Evolutionary conservation across 2,113 vertebrate species (phyloP).

Genomic region (Amia ocellicauda): DNA sequence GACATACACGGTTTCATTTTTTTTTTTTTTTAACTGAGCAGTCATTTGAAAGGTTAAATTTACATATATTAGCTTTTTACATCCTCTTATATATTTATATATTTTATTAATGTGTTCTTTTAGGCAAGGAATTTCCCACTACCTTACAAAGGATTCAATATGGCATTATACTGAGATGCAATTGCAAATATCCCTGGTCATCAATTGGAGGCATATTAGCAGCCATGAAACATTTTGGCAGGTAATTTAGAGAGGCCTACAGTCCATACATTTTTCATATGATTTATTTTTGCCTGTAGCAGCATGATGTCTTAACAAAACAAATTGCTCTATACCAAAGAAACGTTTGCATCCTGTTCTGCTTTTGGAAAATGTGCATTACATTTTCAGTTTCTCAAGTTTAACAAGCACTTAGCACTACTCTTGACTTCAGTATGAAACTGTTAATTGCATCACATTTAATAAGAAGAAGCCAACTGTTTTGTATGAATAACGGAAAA

Average conservation of each 20-base stretch:
- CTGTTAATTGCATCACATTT: too few relatives aligned
- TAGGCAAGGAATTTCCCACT: conserved; percentile 36
- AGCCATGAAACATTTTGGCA: conserved; percentile 64
- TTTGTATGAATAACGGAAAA: too few relatives aligned
- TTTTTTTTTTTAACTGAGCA: too few relatives aligned
- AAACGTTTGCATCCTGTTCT: conserved; percentile 22
- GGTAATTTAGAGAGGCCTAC: conserved; percentile 60
- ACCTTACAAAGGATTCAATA: not conserved
- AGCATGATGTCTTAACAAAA: conserved; percentile 50
- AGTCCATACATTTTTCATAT: conserved; percentile 60
- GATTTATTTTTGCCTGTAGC: conserved; percentile 53
- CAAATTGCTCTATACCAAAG: conserved; percentile 46
- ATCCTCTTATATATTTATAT: conserved; percentile 14
- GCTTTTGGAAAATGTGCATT: conserved; percentile 17
- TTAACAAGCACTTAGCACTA: too few relatives aligned
- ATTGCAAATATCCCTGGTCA: conserved; percentile 34
- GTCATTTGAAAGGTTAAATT: too few relatives aligned
- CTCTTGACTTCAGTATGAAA: too few relatives aligned
- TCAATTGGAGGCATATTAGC: conserved; percentile 57
- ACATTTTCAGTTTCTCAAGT: too few relatives aligned
- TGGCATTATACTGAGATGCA: conserved; percentile 6
- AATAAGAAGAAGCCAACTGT: too few relatives aligned
- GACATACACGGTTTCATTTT: too few relatives aligned
- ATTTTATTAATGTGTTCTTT: conserved; percentile 25
- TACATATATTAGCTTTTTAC: not conserved